Conservation (phyloP, 2,888 invertebrate species). For the Spatulosminthurus flaviceps region DNA sequence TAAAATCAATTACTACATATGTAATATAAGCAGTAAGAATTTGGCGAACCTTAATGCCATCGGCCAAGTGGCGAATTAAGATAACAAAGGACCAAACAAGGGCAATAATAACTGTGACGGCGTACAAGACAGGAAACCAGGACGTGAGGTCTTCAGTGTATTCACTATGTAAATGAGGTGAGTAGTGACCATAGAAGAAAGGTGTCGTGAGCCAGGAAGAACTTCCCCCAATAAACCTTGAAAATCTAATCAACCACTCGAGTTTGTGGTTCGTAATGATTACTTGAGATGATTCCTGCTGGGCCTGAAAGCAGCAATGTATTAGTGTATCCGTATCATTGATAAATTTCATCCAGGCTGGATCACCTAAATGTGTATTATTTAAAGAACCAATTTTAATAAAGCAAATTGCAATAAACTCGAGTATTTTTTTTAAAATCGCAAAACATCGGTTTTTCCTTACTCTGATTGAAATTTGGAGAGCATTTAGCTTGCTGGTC, state of each 20-base stretch:
- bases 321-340: too few relatives aligned
- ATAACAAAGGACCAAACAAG: not conserved
- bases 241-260: not conserved
- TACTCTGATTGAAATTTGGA: not conserved
- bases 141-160: not conserved
- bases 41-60: not conserved
- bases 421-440: too few relatives aligned
- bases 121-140: not conserved
- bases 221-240: not conserved
- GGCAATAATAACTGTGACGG: not conserved
- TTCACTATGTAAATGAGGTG: not conserved
- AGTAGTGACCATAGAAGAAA: slow-evolving; percentile 26
- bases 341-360: too few relatives aligned
- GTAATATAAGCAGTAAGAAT: too few relatives aligned
- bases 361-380: too few relatives aligned
- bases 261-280: not conserved
- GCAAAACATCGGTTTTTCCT: too few relatives aligned
- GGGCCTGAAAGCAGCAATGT: not conserved
- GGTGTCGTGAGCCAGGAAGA: not conserved
- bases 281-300: not conserved
- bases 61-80: not conserved
- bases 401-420: too few relatives aligned
- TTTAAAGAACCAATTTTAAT: too few relatives aligned
- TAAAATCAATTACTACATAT: too few relatives aligned
- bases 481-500: not conserved